Evolutionary conservation across 2,797 vertebrate genomes (phyloP).

Genomic region (Cephalopachus bancanus): DNA sequence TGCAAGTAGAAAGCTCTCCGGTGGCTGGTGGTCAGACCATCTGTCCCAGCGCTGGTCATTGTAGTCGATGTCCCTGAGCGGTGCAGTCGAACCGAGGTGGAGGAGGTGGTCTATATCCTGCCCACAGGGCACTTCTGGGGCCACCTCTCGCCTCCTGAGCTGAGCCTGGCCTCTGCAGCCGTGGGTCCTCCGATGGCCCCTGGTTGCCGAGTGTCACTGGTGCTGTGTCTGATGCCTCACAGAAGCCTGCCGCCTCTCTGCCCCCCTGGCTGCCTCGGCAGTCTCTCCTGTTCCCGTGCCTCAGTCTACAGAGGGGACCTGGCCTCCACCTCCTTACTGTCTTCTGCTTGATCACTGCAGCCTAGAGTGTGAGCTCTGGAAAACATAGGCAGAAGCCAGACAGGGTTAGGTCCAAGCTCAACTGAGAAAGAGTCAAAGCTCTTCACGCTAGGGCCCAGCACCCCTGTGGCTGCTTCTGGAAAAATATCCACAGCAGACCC

Average conservation of each 20-base stretch:
- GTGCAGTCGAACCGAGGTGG: rapidly evolving
- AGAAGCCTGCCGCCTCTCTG: not conserved
- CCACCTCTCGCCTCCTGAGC: not conserved
- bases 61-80: not conserved
- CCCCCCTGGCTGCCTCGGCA: rapidly evolving
- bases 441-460: not conserved
- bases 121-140: not conserved
- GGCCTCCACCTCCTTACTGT: not conserved
- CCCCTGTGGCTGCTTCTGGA: not conserved
- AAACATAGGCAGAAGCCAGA: not conserved
- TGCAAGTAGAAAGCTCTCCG: not conserved
- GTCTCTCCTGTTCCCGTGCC: not conserved
- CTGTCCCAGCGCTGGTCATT: rapidly evolving
- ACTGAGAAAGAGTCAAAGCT: not conserved
- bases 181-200: no score
- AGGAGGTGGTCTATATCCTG: rapidly evolving
- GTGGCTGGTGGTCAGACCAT: not conserved
- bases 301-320: rapidly evolving
- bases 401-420: not conserved
- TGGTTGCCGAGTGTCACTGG: not conserved
- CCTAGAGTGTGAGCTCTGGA: not conserved
- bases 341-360: not conserved
- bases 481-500: rapidly evolving
- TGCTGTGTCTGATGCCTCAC: not conserved
- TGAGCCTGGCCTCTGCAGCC: not conserved